Conservation (phyloP, 2,797 vertebrate genomes). For the Falco naumanni region DNA sequence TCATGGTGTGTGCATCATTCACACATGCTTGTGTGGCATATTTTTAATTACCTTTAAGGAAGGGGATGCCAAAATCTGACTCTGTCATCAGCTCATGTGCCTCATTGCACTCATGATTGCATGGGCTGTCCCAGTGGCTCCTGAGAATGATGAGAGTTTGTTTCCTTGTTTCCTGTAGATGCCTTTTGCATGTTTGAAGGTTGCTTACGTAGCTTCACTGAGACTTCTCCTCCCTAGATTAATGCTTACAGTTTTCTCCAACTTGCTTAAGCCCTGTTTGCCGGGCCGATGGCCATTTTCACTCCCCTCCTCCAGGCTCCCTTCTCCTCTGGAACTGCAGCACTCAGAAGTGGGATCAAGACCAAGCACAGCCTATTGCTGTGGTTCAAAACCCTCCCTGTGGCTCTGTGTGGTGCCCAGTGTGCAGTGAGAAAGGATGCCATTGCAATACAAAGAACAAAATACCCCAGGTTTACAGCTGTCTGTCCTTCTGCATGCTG, state of each 20-base stretch:
- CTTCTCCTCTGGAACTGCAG: background rate
- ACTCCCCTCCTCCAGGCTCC: fast-evolving
- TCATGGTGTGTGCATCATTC: background rate
- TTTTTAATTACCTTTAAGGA: background rate
- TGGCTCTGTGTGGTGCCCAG: background rate
- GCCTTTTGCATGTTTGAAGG: background rate
- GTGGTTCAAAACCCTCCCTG: background rate
- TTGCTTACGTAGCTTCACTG: background rate
- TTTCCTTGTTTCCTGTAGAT: background rate
- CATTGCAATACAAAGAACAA: background rate
- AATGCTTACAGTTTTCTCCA: background rate
- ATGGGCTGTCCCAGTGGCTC: background rate
- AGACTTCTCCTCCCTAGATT: background rate
- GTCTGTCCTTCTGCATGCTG: no score
- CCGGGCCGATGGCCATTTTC: background rate
- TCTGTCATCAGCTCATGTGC: background rate
- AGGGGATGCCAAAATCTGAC: background rate
- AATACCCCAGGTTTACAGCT: background rate
- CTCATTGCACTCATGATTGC: fast-evolving
- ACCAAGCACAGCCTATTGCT: background rate
- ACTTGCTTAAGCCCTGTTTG: background rate
- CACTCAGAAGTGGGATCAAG: background rate
- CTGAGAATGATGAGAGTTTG: background rate
- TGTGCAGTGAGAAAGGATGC: fast-evolving
- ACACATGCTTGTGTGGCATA: background rate